phyloP scores from a whole-genome alignment of 2,888 invertebrate species.

The Esperia sulphurella region DNA sequence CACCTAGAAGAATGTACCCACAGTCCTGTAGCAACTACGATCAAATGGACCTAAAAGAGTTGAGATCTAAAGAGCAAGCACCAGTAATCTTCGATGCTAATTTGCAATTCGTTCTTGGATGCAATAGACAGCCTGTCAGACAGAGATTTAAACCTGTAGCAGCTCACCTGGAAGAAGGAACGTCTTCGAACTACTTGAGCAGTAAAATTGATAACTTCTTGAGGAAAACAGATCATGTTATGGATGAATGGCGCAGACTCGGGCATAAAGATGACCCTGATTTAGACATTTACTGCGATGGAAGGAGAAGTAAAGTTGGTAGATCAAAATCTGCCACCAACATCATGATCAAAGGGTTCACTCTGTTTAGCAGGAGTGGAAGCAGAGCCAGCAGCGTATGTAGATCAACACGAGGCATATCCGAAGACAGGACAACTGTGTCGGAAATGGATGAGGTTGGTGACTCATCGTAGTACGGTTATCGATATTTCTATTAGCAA shows the following conservation, averaged over 20 bases:
- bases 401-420: constrained; percentile 71
- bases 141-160: constrained; percentile 85
- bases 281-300: constrained; percentile 48
- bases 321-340: constrained; percentile 88
- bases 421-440: constrained; percentile 82
- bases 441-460: constrained; percentile 84
- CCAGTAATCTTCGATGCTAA: constrained; percentile 91
- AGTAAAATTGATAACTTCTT: constrained; percentile 89
- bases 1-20: constrained; percentile 84
- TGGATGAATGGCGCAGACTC: constrained; percentile 90
- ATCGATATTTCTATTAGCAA: constrained; percentile 25
- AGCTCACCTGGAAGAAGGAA: constrained; percentile 86
- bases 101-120: constrained; percentile 87
- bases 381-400: constrained; percentile 80
- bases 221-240: constrained; percentile 90
- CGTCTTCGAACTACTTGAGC: constrained; percentile 87
- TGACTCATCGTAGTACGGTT: constrained; percentile 25
- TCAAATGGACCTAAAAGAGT: constrained; percentile 76
- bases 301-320: constrained; percentile 66
- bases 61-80: constrained; percentile 83
- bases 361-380: constrained; percentile 78
- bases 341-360: constrained; percentile 90
- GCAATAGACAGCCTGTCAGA: constrained; percentile 83
- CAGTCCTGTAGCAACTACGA: constrained; percentile 75
- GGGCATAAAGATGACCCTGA: constrained; percentile 81